Base-by-base conservation (phyloP, 2,888 invertebrate genomes). In the Trachelus tabidus region DNA sequence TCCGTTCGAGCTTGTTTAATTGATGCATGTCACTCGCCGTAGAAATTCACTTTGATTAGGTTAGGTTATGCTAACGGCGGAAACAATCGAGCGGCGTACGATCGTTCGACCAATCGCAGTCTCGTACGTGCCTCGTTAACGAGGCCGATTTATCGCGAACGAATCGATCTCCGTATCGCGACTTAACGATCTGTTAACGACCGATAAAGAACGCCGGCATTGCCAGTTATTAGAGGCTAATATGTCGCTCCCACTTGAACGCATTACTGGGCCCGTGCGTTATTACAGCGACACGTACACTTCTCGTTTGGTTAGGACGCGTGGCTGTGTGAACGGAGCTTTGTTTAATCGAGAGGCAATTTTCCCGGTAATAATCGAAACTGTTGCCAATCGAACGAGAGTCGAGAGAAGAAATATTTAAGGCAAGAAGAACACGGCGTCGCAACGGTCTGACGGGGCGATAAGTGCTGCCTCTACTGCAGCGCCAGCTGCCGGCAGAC, bases 101-200 rank as follows among this genome's bases (percentile, higher is more conserved):
- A 56, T 56, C 40, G 40, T 23, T 23, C 40, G 40, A 56, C 40
- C 40, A 56, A 56, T 56, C 40, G 9, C 40, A 23, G 40, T 56
- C 2, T 56, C 1, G 1, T 6, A 6, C 40, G 40, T 56, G 40
- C 40, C 40, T 56, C 40, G 40, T 56, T 56, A 56, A 56, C 40
- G 40, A 56, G 80, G 81, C 79, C 80, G 80, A 84, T 84, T 83
- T 82, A 82, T 77, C 80, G 76, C 79, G 76, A 82, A 81, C 82
- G 82, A 83, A 84, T 84, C 84, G 84, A 84, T 81, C 78, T 78
- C 69, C 68, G 75, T 79, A 81, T 81, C 80, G 80, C 78, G 76
- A 80, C 82, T 79, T 82, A 81, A 81, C 83, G 84, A 84, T 83
- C 81, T 81, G 84, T 83, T 83, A 83, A 84, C 82, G 81, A 81